phyloP scores from a whole-genome alignment of 2,797 vertebrate genomes.

The Nannoperca obscura region DNA sequence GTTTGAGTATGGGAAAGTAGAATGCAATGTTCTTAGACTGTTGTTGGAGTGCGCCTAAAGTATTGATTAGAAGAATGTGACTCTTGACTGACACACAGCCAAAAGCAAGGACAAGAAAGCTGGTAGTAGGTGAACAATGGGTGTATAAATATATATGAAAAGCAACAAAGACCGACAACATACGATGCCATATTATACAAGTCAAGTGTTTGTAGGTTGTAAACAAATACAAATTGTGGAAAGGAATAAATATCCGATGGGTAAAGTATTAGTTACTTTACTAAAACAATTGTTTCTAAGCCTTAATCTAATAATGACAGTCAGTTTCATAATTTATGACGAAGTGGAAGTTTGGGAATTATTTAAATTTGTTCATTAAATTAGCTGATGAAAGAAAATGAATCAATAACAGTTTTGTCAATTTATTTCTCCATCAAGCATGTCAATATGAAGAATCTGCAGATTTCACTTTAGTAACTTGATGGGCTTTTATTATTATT shows the following conservation, averaged over 20 bases:
- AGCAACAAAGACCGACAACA: too few species aligned
- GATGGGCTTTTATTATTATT: background rate
- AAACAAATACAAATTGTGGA: too few species aligned
- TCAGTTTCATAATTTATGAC: background rate
- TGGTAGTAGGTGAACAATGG: too few species aligned
- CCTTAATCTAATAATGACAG: background rate
- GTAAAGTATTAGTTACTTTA: background rate
- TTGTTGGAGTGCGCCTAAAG: background rate
- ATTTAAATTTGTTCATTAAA: background rate
- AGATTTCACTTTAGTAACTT: background rate
- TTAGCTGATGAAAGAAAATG: background rate
- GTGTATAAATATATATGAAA: too few species aligned
- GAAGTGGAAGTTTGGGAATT: background rate
- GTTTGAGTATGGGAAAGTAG: background rate
- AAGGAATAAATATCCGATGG: background rate
- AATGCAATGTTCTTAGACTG: background rate
- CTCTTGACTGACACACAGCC: too few species aligned
- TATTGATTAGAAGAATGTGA: too few species aligned
- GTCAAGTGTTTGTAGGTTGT: too few species aligned
- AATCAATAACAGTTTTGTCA: background rate
- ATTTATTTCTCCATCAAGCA: background rate
- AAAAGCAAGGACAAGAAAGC: too few species aligned
- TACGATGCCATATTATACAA: too few species aligned
- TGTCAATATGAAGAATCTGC: background rate
- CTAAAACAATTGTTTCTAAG: background rate